Evolutionary conservation across 2,888 invertebrate genomes (phyloP).

Genomic region (Lithophane socia): DNA sequence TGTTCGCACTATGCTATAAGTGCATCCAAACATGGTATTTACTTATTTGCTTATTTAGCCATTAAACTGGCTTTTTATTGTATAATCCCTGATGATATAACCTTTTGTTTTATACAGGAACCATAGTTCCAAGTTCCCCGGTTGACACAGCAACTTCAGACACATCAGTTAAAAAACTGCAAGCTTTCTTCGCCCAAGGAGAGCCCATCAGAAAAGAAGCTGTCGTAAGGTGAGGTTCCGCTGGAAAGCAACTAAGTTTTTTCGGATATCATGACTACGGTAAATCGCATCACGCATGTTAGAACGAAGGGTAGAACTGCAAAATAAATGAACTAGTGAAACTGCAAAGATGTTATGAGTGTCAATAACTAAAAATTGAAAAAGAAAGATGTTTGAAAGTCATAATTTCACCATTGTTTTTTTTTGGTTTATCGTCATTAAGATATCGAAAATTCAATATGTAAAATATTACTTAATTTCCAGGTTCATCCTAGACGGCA

Average conservation of each 20-base stretch:
- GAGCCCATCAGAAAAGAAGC: constrained; percentile 92
- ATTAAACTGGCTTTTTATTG: background rate
- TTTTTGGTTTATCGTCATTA: no score
- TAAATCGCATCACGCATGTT: background rate
- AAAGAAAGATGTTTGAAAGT: no score
- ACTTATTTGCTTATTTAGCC: background rate
- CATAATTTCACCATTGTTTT: no score
- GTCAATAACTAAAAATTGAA: no score
- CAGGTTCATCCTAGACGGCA: constrained; percentile 92
- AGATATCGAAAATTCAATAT: background rate
- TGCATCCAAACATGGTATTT: no score
- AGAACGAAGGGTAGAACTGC: no score
- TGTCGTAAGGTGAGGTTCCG: constrained; percentile 81
- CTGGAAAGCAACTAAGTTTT: background rate
- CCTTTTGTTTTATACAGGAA: constrained; percentile 70
- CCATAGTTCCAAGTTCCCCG: constrained; percentile 83
- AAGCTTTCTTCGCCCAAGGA: constrained; percentile 93
- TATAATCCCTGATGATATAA: background rate
- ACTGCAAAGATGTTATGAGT: no score
- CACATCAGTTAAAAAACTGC: constrained; percentile 91
- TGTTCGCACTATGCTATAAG: background rate
- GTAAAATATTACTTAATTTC: background rate
- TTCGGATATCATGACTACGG: background rate
- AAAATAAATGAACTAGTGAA: no score
- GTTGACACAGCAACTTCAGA: constrained; percentile 85